Percentiles rank a stretch among this genome's conserved stretches.
These are phyloP conservation scores for Leptopilina myrica DNA, from an alignment of 2,888 invertebrate species.

Conservation along the genomic window DNA sequence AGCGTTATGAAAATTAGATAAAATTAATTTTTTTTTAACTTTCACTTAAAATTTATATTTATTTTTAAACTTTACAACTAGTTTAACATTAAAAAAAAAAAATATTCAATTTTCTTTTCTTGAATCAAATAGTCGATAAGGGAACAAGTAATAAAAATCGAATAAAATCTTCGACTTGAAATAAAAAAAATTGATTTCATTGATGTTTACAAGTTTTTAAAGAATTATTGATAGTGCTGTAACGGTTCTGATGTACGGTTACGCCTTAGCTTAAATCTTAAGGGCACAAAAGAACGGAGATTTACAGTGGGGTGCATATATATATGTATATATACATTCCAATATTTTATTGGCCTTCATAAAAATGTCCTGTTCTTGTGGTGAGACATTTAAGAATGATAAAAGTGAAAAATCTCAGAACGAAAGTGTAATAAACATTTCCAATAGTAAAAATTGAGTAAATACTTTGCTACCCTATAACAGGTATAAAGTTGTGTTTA, in stretches of 20 bases:
- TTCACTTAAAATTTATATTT: too few species aligned
- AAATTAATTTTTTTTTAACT: too few species aligned
- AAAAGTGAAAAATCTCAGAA: constrained; percentile 15
- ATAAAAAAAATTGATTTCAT: neutral
- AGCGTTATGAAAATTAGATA: too few species aligned
- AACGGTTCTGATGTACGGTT: constrained; percentile 34
- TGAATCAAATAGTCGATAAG: too few species aligned
- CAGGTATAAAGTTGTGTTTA: too few species aligned
- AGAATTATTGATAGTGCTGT: neutral
- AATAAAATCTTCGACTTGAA: neutral
- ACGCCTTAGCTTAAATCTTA: constrained; percentile 18
- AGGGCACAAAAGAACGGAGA: neutral
- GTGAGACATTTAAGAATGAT: constrained; percentile 13
- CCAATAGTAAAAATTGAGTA: constrained; percentile 4
- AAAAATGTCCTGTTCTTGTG: constrained; percentile 24
- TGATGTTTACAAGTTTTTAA: neutral
- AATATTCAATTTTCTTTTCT: too few species aligned
- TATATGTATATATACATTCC: neutral
- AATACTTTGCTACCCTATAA: too few species aligned
- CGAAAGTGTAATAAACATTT: too few species aligned
- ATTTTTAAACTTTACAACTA: too few species aligned
- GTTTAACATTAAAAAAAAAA: too few species aligned
- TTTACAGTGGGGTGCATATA: constrained; percentile 23
- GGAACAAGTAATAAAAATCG: neutral
- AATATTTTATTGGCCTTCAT: constrained; percentile 18